Evolutionary conservation across 2,797 vertebrate species (phyloP).

Genomic region (Girardinus metallicus): DNA sequence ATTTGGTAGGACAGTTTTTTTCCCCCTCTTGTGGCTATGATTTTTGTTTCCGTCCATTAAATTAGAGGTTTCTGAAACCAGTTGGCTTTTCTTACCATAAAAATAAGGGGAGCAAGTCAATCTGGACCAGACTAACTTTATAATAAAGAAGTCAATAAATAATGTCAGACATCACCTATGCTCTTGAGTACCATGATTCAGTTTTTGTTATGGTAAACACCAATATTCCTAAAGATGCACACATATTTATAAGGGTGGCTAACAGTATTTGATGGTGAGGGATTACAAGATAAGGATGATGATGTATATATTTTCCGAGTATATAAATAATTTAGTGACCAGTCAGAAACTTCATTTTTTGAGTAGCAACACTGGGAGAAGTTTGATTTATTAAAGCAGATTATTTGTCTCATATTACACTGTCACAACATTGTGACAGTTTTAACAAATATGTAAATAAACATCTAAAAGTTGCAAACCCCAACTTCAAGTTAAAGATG

Average conservation of each 20-base stretch:
- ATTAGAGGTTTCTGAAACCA: neutral
- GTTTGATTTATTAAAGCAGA: too few relatives aligned
- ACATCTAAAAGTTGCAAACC: too few relatives aligned
- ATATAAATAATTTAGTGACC: neutral
- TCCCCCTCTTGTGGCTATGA: neutral
- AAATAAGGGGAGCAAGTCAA: neutral
- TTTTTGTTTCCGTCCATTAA: neutral
- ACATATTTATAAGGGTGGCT: neutral
- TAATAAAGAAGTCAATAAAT: neutral
- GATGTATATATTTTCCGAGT: neutral
- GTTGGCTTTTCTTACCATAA: neutral
- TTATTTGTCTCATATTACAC: too few relatives aligned
- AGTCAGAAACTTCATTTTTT: neutral
- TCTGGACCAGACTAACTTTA: neutral
- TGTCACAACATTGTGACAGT: too few relatives aligned
- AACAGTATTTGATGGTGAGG: neutral
- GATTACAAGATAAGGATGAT: neutral
- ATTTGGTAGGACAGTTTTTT: slow-evolving; percentile 9
- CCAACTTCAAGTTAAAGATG: neutral
- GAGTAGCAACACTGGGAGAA: too few relatives aligned
- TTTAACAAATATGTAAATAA: too few relatives aligned
- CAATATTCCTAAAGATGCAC: neutral
- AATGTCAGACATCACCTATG: neutral
- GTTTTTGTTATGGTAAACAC: neutral
- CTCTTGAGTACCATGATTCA: too few relatives aligned